Conservation (phyloP, 2,797 vertebrate species). For the Micropoecilia bifurca region DNA sequence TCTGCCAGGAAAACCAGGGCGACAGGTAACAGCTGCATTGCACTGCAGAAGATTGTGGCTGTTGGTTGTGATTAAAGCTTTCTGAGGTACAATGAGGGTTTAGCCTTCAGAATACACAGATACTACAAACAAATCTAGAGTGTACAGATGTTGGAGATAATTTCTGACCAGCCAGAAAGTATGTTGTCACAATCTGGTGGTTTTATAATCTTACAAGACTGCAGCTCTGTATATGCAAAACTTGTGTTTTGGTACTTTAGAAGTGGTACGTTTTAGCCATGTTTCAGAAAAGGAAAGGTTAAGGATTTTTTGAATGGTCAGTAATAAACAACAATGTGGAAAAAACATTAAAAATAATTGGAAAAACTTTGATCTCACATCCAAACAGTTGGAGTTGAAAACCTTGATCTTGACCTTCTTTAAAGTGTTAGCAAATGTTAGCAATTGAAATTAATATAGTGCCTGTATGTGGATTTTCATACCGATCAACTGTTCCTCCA, state of each 20-base stretch:
- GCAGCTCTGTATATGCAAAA: neutral
- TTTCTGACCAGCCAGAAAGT: neutral
- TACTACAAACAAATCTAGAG: neutral
- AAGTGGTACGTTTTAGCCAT: neutral
- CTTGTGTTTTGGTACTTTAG: neutral
- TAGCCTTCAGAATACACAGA: neutral
- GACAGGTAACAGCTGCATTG: conserved; percentile 56
- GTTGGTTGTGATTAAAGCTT: neutral
- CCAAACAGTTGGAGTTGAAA: neutral
- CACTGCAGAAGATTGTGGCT: neutral
- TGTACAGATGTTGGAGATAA: neutral
- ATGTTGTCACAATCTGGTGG: neutral
- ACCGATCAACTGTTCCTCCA: no score
- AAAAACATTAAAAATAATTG: neutral
- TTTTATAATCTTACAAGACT: neutral
- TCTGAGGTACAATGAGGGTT: neutral
- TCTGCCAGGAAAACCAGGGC: conserved; percentile 83
- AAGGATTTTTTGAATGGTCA: neutral
- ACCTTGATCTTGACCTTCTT: neutral
- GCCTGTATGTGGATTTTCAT: no score
- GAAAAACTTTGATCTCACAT: neutral
- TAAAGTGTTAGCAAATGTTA: neutral
- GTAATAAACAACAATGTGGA: neutral
- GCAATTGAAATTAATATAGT: neutral
- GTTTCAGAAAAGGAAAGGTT: neutral